Evolutionary conservation across 2,113 vertebrate genomes (phyloP), one percentile per base, ranked within the genome.

Genomic region (Thryonomys swinderianus): DNA sequence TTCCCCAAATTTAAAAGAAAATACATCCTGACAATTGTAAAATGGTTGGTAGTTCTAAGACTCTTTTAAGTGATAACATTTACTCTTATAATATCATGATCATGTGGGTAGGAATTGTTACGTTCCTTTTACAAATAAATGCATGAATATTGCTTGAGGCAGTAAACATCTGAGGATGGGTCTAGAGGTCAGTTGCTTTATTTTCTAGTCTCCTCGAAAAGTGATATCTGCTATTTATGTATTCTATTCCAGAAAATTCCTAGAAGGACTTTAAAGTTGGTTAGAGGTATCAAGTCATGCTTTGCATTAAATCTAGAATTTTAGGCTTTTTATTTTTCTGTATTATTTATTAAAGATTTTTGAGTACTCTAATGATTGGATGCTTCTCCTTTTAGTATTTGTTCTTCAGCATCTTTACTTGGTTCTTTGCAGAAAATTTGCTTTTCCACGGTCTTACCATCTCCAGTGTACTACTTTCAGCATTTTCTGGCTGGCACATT

Each of bases 1-100:
- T 78, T 85, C 25, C 53, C 88, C 37, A 94, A 94, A 92, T 45
- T 69, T n/a, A 88, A 85, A 88, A 91, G 57, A 42, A 92, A 92
- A 64, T 76, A n/a, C n/a, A n/a, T 64, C 13, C 40, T 7, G 3
- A 78, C 8, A 88, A 57, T 6, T 76, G 37, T 7, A 69, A 62
- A 91, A 51, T 55, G 40, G 7, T 32, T 59, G 76, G 23, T 53
- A 42, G 59, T 45, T 85, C 62, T 90, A 14, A 78, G 67, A 4
- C 8, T 23, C 30, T 91, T 88, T 86, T 12, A 81, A 5, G 16
- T 53, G 69, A 59, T 66, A 73, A 37, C 16, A 78, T 55, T 79
- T 45, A 83, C 90, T 74, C 87, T 73, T 64, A 80, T n/a, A 67
- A 45, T 45, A 59, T 59, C 78, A 64, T 67, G 53, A 5, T 71